A percentile compares a stretch with the other conserved stretches of the same genome.
These are phyloP conservation scores for Alauda arvensis DNA, from an alignment of 2,797 vertebrate genomes.

Conservation along the genomic window DNA sequence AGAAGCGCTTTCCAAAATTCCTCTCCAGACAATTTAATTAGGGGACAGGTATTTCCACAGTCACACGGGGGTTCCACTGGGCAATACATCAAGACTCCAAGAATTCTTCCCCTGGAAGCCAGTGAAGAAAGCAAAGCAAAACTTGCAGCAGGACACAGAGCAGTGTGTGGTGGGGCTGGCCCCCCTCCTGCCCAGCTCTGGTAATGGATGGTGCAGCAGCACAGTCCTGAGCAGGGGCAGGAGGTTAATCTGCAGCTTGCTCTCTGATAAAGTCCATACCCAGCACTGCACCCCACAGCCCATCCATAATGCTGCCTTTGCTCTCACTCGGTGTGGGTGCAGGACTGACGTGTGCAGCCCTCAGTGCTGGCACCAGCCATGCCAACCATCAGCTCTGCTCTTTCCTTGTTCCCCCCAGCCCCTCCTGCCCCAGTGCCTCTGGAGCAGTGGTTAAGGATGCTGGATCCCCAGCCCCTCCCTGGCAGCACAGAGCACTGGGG, in stretches of 20 bases:
- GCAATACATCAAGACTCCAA: conserved; percentile 37
- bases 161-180: neutral
- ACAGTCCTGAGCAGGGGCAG: neutral
- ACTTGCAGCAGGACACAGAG: conserved; percentile 9
- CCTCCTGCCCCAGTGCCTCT: neutral
- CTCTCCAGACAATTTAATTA: conserved; percentile 54
- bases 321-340: neutral
- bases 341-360: conserved; percentile 5
- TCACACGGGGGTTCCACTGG: conserved; percentile 1
- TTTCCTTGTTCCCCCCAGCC: neutral
- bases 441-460: conserved; percentile 1
- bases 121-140: conserved; percentile 30
- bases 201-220: conserved; percentile 27
- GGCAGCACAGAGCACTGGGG: neutral
- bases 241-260: conserved; percentile 24
- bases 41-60: conserved; percentile 43
- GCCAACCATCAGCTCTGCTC: conserved; percentile 48
- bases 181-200: neutral
- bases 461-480: neutral
- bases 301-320: conserved; percentile 24
- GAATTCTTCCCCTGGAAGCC: conserved; percentile 14
- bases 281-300: neutral
- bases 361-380: neutral
- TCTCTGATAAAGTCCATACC: conserved; percentile 38
- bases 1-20: conserved; percentile 27